These are phyloP conservation scores for Leguminivora glycinivorella DNA, from an alignment of 1,140 invertebrate genomes.

Conservation along the genomic window DNA sequence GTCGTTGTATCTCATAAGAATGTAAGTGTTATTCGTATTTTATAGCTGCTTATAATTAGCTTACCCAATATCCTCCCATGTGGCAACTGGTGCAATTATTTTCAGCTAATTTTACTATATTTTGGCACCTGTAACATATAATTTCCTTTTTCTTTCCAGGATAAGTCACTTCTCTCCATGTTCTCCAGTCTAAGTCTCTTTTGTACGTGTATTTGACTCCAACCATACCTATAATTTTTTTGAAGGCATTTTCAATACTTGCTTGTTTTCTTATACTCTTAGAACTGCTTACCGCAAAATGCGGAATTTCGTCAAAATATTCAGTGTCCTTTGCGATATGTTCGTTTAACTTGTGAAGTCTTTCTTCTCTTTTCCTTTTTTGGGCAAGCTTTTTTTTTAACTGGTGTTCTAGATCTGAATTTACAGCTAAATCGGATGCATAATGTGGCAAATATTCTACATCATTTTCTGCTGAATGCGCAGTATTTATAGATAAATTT, in stretches of 20 bases:
- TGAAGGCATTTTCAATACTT: conserved; percentile 46
- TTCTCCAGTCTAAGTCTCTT: conserved; percentile 51
- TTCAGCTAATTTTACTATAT: conserved; percentile 32
- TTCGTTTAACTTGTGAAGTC: conserved; percentile 33
- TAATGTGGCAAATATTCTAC: neutral
- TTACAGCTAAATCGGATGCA: neutral
- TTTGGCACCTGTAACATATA: conserved; percentile 48
- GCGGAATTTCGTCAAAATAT: conserved; percentile 42
- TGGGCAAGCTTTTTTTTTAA: conserved; percentile 15
- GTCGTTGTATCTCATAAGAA: too few species aligned
- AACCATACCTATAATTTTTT: conserved; percentile 45
- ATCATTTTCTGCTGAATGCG: neutral
- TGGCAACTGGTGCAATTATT: conserved; percentile 36
- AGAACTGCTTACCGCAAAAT: conserved; percentile 34
- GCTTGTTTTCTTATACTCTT: conserved; percentile 32
- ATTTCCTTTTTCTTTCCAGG: conserved; percentile 33
- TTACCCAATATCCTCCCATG: conserved; percentile 51
- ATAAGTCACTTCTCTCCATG: conserved; percentile 47
- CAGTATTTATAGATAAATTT: neutral
- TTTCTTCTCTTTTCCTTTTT: conserved; percentile 32
- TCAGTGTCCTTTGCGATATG: conserved; percentile 37
- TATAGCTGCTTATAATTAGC: conserved; percentile 2
- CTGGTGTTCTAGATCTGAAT: neutral
- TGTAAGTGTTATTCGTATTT: neutral
- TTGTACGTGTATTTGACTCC: conserved; percentile 49